Evolutionary conservation across 2,888 invertebrate species (phyloP).

Genomic region (Chymomyza fuscimana): DNA sequence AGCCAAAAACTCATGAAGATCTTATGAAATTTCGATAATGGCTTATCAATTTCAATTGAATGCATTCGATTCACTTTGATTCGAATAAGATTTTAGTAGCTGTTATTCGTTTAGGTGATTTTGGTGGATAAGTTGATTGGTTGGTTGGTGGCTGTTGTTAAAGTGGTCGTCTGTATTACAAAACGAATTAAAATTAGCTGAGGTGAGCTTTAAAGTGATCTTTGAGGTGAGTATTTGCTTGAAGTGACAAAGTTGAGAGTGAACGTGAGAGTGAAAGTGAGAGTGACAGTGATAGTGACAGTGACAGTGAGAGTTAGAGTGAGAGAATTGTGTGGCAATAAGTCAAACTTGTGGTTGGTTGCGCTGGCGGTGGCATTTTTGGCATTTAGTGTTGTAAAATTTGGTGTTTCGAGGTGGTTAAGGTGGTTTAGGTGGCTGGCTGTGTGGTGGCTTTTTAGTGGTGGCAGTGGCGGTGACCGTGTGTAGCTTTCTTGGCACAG

Average conservation of each 20-base stretch:
- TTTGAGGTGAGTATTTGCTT: slow-evolving; percentile 37
- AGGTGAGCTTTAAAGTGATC: slow-evolving; percentile 30
- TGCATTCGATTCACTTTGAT: slow-evolving; percentile 35
- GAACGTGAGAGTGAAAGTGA: slow-evolving; percentile 40
- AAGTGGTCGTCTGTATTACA: slow-evolving; percentile 1
- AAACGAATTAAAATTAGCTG: slow-evolving; percentile 1
- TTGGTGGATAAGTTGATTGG: slow-evolving; percentile 12
- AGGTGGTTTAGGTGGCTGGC: not conserved
- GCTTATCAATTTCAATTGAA: slow-evolving; percentile 57
- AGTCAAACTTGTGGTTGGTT: not conserved
- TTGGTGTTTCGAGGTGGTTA: not conserved
- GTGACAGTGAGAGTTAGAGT: slow-evolving; percentile 16
- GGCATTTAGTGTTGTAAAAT: slow-evolving; percentile 1
- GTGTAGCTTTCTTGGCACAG: not conserved
- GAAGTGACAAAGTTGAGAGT: slow-evolving; percentile 41
- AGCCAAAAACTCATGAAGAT: slow-evolving; percentile 24
- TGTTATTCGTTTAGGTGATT: slow-evolving; percentile 16
- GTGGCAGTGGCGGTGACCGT: slow-evolving; percentile 5
- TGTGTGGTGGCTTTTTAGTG: not conserved
- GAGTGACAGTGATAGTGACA: slow-evolving; percentile 26
- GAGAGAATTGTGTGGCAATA: not conserved
- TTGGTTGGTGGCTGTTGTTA: slow-evolving; percentile 33
- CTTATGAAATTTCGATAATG: slow-evolving; percentile 78
- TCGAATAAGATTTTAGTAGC: slow-evolving; percentile 19
- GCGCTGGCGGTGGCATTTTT: slow-evolving; percentile 2